phyloP scores from a whole-genome alignment of 2,113 vertebrate genomes.

The Acrocephalus kingi region DNA sequence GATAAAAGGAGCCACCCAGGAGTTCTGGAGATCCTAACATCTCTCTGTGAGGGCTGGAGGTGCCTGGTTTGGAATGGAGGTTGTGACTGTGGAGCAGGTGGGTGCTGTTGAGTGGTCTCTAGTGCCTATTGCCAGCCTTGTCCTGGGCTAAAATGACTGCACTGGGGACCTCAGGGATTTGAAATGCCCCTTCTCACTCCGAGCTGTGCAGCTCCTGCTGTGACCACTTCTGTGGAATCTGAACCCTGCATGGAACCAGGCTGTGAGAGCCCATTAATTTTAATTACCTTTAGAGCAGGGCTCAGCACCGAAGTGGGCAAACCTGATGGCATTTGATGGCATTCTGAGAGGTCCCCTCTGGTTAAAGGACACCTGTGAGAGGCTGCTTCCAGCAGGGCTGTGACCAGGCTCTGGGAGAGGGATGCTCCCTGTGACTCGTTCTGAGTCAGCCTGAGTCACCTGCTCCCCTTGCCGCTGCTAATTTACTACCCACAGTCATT shows the following conservation, averaged over 20 bases:
- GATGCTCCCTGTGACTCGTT: neutral
- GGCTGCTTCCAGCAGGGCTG: neutral
- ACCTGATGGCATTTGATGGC: neutral
- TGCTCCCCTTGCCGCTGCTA: neutral
- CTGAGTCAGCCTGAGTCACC: neutral
- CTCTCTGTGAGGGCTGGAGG: neutral
- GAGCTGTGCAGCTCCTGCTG: neutral
- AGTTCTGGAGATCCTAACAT: neutral
- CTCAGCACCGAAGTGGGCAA: accelerated
- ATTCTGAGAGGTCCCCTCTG: neutral
- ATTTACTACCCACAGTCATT: neutral
- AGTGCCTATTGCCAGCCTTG: no score
- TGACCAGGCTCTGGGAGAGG: neutral
- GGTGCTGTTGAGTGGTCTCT: neutral
- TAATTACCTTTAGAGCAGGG: neutral
- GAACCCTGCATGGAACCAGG: neutral
- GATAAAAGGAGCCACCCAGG: neutral
- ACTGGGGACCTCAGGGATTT: neutral
- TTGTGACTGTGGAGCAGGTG: neutral
- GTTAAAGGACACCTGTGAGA: neutral
- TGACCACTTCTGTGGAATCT: neutral
- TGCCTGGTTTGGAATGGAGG: neutral
- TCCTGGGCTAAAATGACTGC: neutral
- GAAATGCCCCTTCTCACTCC: neutral
- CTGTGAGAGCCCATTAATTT: neutral